Base-by-base conservation (phyloP, 2,888 invertebrate genomes). In the Andricus quercusramuli region DNA sequence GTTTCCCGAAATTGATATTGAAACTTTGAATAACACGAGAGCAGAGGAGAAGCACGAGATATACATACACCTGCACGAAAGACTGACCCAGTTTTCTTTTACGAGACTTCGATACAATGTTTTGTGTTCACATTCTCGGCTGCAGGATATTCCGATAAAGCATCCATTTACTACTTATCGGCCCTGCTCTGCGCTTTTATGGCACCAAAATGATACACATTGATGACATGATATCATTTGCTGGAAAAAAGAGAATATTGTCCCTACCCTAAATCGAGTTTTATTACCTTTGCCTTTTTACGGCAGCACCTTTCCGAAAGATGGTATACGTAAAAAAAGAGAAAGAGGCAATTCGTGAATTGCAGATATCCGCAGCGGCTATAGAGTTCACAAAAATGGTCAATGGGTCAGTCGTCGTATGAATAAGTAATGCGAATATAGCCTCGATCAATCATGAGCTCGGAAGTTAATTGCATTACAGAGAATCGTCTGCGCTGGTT, bases 51-150 rank as follows among this genome's bases (percentile, higher is more conserved):
- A 78, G 79, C 59, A 76, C 67, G 74, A 65, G 70, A 51, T 25
- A 51, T 78, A n/a, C n/a, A 77, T 80, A 79, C 86, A 86, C 84
- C 81, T 86, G 87, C 84, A 84, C 79, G 80, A 78, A 74, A 67
- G 81, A 78, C 59, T 87, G 87, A 86, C 86, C 86, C 74, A 87
- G 79, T 86, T 87, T 70, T 76, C 62, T 77, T 77, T 62, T 64
- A 77, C 64, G 44, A 77, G 41, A 8, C 25, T 25, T 37, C 25
- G 62, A 65, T 77, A 62, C 77, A 77, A 65, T 77, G 47, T 62
- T 77, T 64, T 64, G 77, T 64, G 77, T 37, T 64, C 37, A 15
- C 64, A 78, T 79, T 68, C 82, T 70, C 80, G 70, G 68, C 78
- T 56, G 13, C 32, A 74, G 56, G 74, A 74, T 74, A 74, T 56